A percentile compares a stretch with the other conserved stretches of the same genome.
These are phyloP conservation scores for Brotula barbata DNA, from an alignment of 2,797 vertebrate genomes.

Conservation along the genomic window DNA sequence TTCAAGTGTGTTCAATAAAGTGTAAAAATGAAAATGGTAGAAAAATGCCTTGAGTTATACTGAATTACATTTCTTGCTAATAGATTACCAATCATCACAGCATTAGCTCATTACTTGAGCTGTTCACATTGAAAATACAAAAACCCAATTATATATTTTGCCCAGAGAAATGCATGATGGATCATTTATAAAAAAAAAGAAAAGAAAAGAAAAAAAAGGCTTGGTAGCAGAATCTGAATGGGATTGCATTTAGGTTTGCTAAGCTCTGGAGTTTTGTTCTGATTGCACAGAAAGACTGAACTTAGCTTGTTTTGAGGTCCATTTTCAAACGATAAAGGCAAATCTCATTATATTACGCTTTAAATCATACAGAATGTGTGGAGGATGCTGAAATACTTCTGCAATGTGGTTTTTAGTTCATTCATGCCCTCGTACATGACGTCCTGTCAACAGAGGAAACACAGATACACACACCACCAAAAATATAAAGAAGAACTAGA, in stretches of 20 bases:
- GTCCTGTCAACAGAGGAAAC: too few relatives aligned
- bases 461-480: too few relatives aligned
- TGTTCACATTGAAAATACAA: conserved; percentile 25
- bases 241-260: conserved; percentile 1
- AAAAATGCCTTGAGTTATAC: conserved; percentile 22
- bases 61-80: conserved; percentile 33
- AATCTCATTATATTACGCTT: too few relatives aligned
- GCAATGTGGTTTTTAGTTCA: too few relatives aligned
- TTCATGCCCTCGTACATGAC: too few relatives aligned
- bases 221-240: conserved; percentile 6
- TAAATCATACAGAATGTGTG: too few relatives aligned
- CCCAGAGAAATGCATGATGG: conserved; percentile 53
- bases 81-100: conserved; percentile 29
- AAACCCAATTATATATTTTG: conserved; percentile 29
- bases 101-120: neutral
- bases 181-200: conserved; percentile 48
- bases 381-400: too few relatives aligned
- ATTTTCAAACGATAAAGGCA: neutral
- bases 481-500: too few relatives aligned
- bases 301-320: neutral
- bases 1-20: conserved; percentile 1
- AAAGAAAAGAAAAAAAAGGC: too few relatives aligned
- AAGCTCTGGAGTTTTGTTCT: neutral
- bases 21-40: conserved; percentile 28
- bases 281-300: neutral